Base-by-base conservation (phyloP, 2,888 invertebrate species). In the Galerucella nymphaeae region DNA sequence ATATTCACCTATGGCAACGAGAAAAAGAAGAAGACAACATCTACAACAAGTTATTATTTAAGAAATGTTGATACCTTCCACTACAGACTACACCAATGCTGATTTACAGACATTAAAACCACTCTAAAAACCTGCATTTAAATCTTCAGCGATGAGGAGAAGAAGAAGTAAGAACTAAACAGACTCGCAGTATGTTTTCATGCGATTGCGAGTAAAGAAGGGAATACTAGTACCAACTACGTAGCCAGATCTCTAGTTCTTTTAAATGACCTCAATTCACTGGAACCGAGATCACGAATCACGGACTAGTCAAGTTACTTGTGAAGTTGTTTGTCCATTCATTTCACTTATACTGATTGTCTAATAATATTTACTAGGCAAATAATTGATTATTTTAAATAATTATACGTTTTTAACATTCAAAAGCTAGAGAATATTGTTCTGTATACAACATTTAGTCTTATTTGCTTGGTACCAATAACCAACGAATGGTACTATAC, bases 241-340 rank as follows among this genome's bases (percentile, higher is more conserved):
- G 14, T 38, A 13, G 13, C 59, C 23, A 23, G 23, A 23, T 23
- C 23, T 23, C 23, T 23, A 2, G 59, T 59, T 59, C 59, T 59
- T 38, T 23, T 59, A 59, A 66, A 53, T 66, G 66, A 66, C 66
- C 66, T 66, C 66, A 66, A 66, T 66, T 66, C 57, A 66, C 66
- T 57, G 57, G 57, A 66, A 57, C 53, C 42, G 57, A 59, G 38
- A 66, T 66, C 66, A 66, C 66, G 66, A 66, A 57, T 66, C 66
- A 66, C 66, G 57, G 57, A 57, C 55, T 66, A 66, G 66, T 66
- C 66, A 66, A 57, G 57, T 55, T 59, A 18, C 14, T 41, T 57
- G 55, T 55, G 41, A 18, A 66, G 53, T 66, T 16, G 45, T 57
- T 66, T 38, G 66, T 20, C 66, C 66, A 66, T 66, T 66, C 66